These are phyloP conservation scores for Girardinichthys multiradiatus DNA, from an alignment of 2,113 vertebrate genomes.

Conservation along the genomic window DNA sequence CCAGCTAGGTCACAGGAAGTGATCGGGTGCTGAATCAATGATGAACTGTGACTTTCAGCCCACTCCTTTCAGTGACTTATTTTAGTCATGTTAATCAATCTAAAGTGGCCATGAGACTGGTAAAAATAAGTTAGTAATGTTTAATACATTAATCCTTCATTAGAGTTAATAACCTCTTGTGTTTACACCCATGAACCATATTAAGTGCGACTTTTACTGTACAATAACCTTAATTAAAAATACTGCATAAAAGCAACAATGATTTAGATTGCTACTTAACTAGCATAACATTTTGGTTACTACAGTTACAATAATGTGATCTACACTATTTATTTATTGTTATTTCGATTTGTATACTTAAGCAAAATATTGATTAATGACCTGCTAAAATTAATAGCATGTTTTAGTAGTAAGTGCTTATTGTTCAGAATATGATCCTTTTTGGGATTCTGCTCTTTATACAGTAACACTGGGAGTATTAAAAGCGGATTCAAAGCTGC, in stretches of 20 bases:
- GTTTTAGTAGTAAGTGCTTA: too few species aligned
- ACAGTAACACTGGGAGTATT: too few species aligned
- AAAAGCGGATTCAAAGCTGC: too few species aligned
- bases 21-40: slow-evolving; percentile 17
- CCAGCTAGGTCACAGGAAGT: slow-evolving; percentile 50
- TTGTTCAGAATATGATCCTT: too few species aligned
- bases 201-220: too few species aligned
- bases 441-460: too few species aligned
- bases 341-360: neutral
- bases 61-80: slow-evolving; percentile 1
- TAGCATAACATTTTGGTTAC: neutral
- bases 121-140: neutral
- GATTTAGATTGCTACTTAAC: neutral
- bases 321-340: neutral
- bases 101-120: neutral
- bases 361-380: neutral
- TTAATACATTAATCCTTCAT: neutral
- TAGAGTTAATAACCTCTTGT: neutral
- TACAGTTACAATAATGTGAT: neutral
- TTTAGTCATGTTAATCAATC: slow-evolving; percentile 11
- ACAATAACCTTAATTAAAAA: neutral
- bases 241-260: neutral
- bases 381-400: neutral
- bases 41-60: slow-evolving; percentile 21
- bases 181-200: neutral